These are phyloP conservation scores for Drosophila robusta DNA, from an alignment of 2,888 invertebrate genomes.

Conservation along the genomic window DNA sequence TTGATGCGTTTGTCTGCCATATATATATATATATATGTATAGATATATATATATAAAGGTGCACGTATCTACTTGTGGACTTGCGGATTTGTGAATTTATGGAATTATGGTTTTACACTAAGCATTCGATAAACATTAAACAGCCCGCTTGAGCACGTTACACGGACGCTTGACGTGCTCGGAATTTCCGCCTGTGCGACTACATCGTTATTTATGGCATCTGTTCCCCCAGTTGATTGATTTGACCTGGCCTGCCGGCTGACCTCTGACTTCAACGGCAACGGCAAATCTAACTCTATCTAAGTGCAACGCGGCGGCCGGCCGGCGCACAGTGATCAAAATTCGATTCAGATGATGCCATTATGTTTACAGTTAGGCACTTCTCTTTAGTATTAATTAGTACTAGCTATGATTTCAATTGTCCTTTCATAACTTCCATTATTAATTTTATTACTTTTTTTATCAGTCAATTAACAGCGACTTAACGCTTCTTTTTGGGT, in stretches of 20 bases:
- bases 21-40: not conserved
- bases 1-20: constrained; percentile 6
- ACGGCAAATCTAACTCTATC: not conserved
- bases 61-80: not conserved
- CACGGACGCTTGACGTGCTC: constrained; percentile 51
- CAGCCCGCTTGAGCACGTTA: constrained; percentile 42
- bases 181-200: constrained; percentile 62
- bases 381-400: no score
- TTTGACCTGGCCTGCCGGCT: constrained; percentile 57
- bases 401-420: no score
- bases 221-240: constrained; percentile 51
- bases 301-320: no score
- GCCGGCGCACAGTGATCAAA: not conserved
- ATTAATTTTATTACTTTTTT: no score
- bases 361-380: not conserved
- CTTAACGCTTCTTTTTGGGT: no score
- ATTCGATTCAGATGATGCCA: not conserved
- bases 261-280: constrained; percentile 6
- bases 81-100: constrained; percentile 14
- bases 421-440: no score
- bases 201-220: constrained; percentile 56
- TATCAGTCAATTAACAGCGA: no score
- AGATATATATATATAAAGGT: not conserved
- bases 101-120: constrained; percentile 24
- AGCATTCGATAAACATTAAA: constrained; percentile 38